Evolutionary conservation across 1,140 invertebrate genomes (phyloP).

Genomic region (Vanessa tameamea): DNA sequence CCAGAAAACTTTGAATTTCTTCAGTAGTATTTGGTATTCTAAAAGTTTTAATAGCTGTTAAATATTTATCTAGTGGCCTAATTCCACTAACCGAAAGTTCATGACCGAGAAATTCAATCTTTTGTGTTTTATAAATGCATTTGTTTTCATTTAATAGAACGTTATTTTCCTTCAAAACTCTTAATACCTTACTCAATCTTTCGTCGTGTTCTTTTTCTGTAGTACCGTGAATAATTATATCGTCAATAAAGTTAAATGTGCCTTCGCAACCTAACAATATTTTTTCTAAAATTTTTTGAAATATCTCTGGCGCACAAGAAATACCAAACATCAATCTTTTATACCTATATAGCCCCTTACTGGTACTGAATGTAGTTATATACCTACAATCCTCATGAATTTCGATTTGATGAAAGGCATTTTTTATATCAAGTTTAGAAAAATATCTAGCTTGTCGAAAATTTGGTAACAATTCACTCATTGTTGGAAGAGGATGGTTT

Average conservation of each 20-base stretch:
- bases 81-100: conserved; percentile 22
- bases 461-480: too few relatives aligned
- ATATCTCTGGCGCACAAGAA: conserved; percentile 44
- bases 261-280: conserved; percentile 33
- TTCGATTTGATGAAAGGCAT: conserved; percentile 48
- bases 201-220: conserved; percentile 17
- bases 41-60: conserved; percentile 8
- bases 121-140: conserved; percentile 16
- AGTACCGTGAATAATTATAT: too few relatives aligned
- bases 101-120: conserved; percentile 34
- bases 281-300: conserved; percentile 39
- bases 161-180: conserved; percentile 12
- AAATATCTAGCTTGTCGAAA: conserved; percentile 43
- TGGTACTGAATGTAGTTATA: conserved; percentile 49
- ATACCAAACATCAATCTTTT: conserved; percentile 40
- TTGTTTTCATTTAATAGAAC: conserved; percentile 16
- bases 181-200: conserved; percentile 3
- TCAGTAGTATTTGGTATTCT: conserved; percentile 24
- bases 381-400: conserved; percentile 19
- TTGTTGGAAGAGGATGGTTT: conserved; percentile 49
- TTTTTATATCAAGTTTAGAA: conserved; percentile 48
- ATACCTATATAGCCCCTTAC: conserved; percentile 43
- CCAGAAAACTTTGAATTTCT: conserved; percentile 38
- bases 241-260: conserved; percentile 28
- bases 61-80: conserved; percentile 33